These are phyloP conservation scores for Diploptera punctata DNA, from an alignment of 2,888 invertebrate genomes.

Conservation along the genomic window DNA sequence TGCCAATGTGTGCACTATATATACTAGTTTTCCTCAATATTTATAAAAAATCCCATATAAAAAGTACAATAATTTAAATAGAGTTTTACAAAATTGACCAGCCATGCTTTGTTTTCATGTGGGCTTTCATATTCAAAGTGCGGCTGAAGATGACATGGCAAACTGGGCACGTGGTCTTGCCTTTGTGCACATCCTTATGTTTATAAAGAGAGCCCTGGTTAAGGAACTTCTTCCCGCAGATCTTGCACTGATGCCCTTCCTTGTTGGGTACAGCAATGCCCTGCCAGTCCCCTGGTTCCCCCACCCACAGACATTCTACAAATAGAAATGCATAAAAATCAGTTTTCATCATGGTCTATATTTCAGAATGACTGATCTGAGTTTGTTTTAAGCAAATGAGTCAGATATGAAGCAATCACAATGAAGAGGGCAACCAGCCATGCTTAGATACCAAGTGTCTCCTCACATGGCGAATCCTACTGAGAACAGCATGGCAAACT, in stretches of 20 bases:
- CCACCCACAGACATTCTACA: slow-evolving; percentile 24
- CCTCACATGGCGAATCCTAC: slow-evolving; percentile 33
- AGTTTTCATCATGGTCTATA: no score
- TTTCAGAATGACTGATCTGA: slow-evolving; percentile 11
- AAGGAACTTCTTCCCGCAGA: slow-evolving; percentile 58
- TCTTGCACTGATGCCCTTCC: slow-evolving; percentile 32
- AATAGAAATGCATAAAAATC: slow-evolving; percentile 16
- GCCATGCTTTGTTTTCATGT: slow-evolving; percentile 28
- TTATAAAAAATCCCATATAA: no score
- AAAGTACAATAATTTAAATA: no score
- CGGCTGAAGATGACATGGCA: slow-evolving; percentile 36
- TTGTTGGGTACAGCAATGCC: slow-evolving; percentile 4
- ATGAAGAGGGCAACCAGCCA: slow-evolving; percentile 2
- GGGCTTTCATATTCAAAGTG: slow-evolving; percentile 31
- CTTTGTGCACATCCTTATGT: slow-evolving; percentile 67
- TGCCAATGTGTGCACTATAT: no score
- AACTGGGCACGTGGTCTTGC: slow-evolving; percentile 65
- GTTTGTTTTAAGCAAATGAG: not conserved
- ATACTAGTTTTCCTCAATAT: no score
- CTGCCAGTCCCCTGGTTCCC: slow-evolving; percentile 20
- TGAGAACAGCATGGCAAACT: slow-evolving; percentile 38
- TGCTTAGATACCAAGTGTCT: slow-evolving; percentile 25
- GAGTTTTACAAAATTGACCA: not conserved
- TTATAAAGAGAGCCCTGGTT: slow-evolving; percentile 68
- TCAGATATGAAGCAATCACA: slow-evolving; percentile 10